A percentile compares a stretch with the other conserved stretches of the same genome.
Conservation (phyloP, 2,888 invertebrate species). For the Dinocampus coccinellae region DNA sequence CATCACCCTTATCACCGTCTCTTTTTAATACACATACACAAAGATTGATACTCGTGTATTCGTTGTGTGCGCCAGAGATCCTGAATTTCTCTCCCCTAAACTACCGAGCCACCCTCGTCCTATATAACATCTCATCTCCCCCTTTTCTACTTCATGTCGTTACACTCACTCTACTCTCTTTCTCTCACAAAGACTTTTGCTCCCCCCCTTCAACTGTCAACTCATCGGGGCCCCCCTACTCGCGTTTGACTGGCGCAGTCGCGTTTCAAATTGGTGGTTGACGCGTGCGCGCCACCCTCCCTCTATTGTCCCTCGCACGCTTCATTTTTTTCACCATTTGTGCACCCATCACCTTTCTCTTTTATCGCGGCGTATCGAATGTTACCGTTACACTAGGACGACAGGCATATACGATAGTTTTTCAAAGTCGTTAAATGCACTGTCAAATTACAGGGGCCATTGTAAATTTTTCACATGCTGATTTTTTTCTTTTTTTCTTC, state of each 20-base stretch:
- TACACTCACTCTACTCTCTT: slow-evolving; percentile 26
- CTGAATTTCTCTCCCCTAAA: slow-evolving; percentile 6
- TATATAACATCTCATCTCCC: background rate
- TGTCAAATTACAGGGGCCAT: slow-evolving; percentile 60
- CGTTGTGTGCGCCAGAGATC: background rate
- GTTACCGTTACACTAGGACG: slow-evolving; percentile 61
- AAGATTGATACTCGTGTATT: background rate
- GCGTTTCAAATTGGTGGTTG: slow-evolving; percentile 21
- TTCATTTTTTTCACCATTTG: background rate
- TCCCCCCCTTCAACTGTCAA: slow-evolving; percentile 34
- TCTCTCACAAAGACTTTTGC: background rate
- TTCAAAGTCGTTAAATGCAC: slow-evolving; percentile 68
- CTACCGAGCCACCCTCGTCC: background rate
- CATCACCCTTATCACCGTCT: background rate
- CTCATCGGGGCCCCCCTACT: slow-evolving; percentile 38
- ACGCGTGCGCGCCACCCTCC: slow-evolving; percentile 37
- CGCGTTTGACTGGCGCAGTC: slow-evolving; percentile 4
- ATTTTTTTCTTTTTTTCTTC: slow-evolving; percentile 4
- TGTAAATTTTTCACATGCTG: slow-evolving; percentile 18
- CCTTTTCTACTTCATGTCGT: background rate
- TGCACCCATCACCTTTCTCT: slow-evolving; percentile 12
- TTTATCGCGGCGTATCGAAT: slow-evolving; percentile 63
- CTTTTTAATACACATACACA: background rate
- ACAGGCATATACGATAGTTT: slow-evolving; percentile 49
- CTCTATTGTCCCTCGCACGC: slow-evolving; percentile 37